Evolutionary conservation across 2,797 vertebrate species (phyloP), one percentile per base, ranked within the genome.

Genomic region (Anableps anableps): DNA sequence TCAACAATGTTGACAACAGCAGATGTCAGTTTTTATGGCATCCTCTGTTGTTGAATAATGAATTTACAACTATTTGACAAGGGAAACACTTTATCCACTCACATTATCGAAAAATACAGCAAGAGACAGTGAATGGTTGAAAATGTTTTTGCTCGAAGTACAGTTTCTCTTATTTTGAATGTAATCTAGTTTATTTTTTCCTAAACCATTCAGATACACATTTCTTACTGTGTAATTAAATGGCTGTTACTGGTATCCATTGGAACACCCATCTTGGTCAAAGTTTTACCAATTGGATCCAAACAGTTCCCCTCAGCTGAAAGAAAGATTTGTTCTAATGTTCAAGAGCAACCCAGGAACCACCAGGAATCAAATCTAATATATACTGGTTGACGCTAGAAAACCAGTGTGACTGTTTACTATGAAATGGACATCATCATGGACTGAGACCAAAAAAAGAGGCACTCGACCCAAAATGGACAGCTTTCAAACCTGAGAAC

Each of bases 31-130:
- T 43, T 79, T 47, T 78, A 75, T 72, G 72, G 58, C 55, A 13
- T 36, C 58, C 75, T 76, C 47, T 72, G 72, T 60, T 29, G 26
- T 75, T 60, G 26, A 80, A 62, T 36, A 51, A 75, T 75, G 45
- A 36, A 53, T 82, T 88, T 83, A 76, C 58, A 84, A 68, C 82
- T 75, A 72, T 36, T 83, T 81, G 47, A 86, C 58, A 86, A 86
- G 62, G 17, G 82, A 89, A 88, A 88, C 41, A 41, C 1, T 77
- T 38, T 75, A 77, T 80, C 58, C 72, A 84, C 31, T 34, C 29
- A 34, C 14, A 17, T 17, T 16, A 29, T 8, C 31, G 6, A 62
- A 58, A 60, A 60, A 60, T 14, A 14, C 55, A 8, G 16, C 16
- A 8, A 17, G 58, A 8, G 17, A 36, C 21, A 23, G 3, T 23